Percentiles rank a stretch among this genome's conserved stretches.
phyloP scores from a whole-genome alignment of 2,888 invertebrate species.

The Matsumyia berberina region DNA sequence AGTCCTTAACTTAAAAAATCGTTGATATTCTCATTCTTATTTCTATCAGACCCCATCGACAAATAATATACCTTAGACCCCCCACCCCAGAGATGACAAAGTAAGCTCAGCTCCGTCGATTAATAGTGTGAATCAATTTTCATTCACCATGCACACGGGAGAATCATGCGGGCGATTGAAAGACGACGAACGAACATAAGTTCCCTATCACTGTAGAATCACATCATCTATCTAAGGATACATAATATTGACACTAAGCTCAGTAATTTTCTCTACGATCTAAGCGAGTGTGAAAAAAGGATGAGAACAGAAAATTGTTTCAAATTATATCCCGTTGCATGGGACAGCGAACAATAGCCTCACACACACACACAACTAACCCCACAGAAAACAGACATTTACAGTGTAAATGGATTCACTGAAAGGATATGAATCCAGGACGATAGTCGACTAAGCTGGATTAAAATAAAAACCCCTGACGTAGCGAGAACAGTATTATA shows the following conservation, averaged over 20 bases:
- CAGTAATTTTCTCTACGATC: constrained; percentile 17
- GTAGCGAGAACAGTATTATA: background rate
- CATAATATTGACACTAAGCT: constrained; percentile 42
- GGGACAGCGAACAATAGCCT: background rate
- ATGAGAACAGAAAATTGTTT: constrained; percentile 8
- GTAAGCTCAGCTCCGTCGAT: constrained; percentile 45
- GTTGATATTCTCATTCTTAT: too few species aligned
- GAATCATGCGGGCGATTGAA: background rate
- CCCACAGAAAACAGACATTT: constrained; percentile 6
- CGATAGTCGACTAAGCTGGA: constrained; percentile 9
- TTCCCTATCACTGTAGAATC: background rate
- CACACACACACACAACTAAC: background rate
- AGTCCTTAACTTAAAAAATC: too few species aligned
- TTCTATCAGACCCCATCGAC: too few species aligned
- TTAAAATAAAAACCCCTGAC: constrained; percentile 13
- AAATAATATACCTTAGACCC: too few species aligned
- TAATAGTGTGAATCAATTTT: constrained; percentile 57
- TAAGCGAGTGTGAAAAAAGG: constrained; percentile 14
- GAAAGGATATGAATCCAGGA: constrained; percentile 11
- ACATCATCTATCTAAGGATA: constrained; percentile 23
- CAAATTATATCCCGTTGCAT: constrained; percentile 10
- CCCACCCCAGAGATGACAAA: constrained; percentile 38
- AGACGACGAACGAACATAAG: background rate
- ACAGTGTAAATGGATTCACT: constrained; percentile 25
- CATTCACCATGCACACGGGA: constrained; percentile 26